Evolutionary conservation across 2,797 vertebrate genomes (phyloP).

Genomic region (Pantherophis vulpinus): DNA sequence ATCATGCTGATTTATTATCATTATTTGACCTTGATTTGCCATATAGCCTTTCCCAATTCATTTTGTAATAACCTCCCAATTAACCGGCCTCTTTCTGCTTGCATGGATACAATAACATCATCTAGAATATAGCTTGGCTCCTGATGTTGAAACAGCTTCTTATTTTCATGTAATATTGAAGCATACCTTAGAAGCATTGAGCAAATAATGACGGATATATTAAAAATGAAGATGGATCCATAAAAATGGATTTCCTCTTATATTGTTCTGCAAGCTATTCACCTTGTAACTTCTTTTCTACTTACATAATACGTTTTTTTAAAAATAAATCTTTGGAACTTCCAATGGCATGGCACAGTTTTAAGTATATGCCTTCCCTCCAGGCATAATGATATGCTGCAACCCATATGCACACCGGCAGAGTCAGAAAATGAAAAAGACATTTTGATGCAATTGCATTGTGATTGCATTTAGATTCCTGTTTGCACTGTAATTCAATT

Average conservation of each 20-base stretch:
- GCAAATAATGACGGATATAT: background rate
- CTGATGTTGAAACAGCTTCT: background rate
- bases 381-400: background rate
- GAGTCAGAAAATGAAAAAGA: background rate
- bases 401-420: background rate
- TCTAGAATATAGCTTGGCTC: background rate
- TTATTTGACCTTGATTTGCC: background rate
- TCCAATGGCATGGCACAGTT: background rate
- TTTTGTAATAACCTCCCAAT: background rate
- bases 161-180: background rate
- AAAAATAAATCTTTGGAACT: background rate
- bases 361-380: background rate
- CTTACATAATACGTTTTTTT: background rate
- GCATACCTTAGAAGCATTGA: background rate
- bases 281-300: background rate
- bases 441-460: background rate
- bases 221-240: background rate
- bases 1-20: background rate
- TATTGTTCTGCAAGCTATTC: background rate
- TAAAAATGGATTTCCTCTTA: background rate
- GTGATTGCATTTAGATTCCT: background rate
- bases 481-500: background rate
- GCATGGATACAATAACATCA: background rate
- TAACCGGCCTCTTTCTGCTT: background rate
- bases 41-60: background rate